A percentile compares a stretch with the other conserved stretches of the same genome.
Evolutionary conservation across 2,888 invertebrate species (phyloP).

Genomic region (Hypomecis atomaria): DNA sequence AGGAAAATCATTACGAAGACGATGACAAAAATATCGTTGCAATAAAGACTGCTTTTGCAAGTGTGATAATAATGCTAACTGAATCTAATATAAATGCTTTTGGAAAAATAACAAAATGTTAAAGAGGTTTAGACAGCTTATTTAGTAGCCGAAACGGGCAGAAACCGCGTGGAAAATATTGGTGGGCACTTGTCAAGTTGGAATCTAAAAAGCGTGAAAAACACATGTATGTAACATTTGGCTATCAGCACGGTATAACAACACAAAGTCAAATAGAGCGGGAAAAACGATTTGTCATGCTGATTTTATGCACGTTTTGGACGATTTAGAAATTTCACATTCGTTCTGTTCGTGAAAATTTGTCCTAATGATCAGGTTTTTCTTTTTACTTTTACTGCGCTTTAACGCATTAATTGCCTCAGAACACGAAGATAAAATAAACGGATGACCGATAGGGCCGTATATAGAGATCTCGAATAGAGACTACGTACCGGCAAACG

Average conservation of each 20-base stretch:
- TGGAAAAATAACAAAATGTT: neutral
- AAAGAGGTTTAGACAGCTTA: neutral
- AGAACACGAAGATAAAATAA: no score
- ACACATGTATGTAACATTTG: conserved; percentile 12
- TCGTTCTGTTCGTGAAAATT: no score
- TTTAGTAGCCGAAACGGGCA: neutral
- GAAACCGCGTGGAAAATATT: neutral
- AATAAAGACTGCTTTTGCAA: no score
- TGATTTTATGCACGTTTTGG: conserved; percentile 35
- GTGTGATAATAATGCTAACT: no score
- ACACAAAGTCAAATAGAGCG: conserved; percentile 61
- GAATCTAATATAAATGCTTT: neutral
- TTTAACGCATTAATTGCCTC: no score
- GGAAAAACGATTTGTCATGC: conserved; percentile 57
- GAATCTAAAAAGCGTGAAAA: conserved; percentile 14
- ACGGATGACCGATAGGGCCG: no score
- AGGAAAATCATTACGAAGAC: no score
- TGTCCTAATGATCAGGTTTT: no score
- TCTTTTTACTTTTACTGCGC: no score
- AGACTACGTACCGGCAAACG: no score
- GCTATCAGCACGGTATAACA: conserved; percentile 13
- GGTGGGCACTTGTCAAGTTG: neutral
- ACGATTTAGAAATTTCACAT: neutral
- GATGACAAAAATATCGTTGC: no score
- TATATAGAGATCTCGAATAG: no score